Evolutionary conservation across 2,113 vertebrate genomes (phyloP).

Genomic region (Tapirus terrestris): DNA sequence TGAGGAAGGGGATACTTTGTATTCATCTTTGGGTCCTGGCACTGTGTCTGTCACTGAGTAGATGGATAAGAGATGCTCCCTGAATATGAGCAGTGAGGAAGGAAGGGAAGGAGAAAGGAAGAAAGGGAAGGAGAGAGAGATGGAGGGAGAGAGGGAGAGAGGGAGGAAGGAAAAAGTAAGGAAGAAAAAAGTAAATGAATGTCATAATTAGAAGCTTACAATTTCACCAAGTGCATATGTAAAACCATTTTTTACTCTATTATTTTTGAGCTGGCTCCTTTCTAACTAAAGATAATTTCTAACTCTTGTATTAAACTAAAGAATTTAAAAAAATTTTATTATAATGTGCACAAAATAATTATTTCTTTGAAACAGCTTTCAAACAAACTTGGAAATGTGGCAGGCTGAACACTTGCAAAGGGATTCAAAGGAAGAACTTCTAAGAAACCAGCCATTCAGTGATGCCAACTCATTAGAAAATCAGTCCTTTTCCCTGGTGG

Average conservation of each 20-base stretch:
- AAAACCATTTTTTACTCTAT: not conserved
- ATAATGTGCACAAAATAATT: slow-evolving; percentile 31
- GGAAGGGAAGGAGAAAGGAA: not conserved
- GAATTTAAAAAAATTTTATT: slow-evolving; percentile 32
- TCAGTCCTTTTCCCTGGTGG: not conserved
- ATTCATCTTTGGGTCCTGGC: not conserved
- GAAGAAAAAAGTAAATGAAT: not conserved
- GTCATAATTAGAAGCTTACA: not conserved
- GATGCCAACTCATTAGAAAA: not conserved
- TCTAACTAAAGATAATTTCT: slow-evolving; percentile 37
- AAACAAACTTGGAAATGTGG: slow-evolving; percentile 14
- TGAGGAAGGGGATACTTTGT: not conserved
- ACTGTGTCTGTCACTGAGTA: not conserved
- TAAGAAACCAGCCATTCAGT: slow-evolving; percentile 11
- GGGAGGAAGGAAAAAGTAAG: no score
- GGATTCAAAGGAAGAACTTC: not conserved
- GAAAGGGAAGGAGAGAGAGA: not conserved
- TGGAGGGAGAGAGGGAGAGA: rapidly evolving
- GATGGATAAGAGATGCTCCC: not conserved
- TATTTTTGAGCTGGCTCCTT: slow-evolving; percentile 51
- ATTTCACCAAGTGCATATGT: not conserved
- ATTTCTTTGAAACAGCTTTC: slow-evolving; percentile 51
- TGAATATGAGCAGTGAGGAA: not conserved
- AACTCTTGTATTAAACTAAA: slow-evolving; percentile 16
- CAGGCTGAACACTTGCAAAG: not conserved